A percentile compares a stretch with the other conserved stretches of the same genome.
Conservation (phyloP, 2,888 invertebrate genomes). For the Orthosia incerta region DNA sequence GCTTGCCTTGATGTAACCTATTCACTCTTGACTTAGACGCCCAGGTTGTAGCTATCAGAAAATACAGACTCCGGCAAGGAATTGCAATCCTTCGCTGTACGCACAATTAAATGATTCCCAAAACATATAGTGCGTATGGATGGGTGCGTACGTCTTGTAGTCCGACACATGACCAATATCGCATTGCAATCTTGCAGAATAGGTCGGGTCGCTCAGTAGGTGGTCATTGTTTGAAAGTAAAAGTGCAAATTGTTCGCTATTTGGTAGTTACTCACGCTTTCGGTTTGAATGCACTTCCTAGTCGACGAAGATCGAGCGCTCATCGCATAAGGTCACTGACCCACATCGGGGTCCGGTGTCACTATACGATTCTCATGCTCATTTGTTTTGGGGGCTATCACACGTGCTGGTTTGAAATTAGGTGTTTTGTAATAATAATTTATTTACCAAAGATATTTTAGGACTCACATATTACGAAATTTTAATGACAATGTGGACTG, state of each 20-base stretch:
- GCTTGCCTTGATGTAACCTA: no score
- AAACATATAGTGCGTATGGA: no score
- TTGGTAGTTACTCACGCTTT: slow-evolving; percentile 78
- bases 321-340: slow-evolving; percentile 71
- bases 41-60: no score
- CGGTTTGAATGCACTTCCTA: slow-evolving; percentile 76
- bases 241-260: slow-evolving; percentile 64
- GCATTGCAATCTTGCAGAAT: slow-evolving; percentile 42
- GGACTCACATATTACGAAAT: no score
- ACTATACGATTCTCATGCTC: slow-evolving; percentile 47
- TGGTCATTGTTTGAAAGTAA: slow-evolving; percentile 68
- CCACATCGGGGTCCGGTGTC: slow-evolving; percentile 63
- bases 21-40: no score
- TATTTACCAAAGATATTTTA: no score
- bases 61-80: no score
- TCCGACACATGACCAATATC: slow-evolving; percentile 7
- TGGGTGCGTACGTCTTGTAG: no score
- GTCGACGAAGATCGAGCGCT: slow-evolving; percentile 53
- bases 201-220: slow-evolving; percentile 41
- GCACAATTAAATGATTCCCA: no score
- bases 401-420: slow-evolving; percentile 32
- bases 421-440: slow-evolving; percentile 8
- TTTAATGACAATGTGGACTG: no score
- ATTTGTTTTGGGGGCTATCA: slow-evolving; percentile 29
- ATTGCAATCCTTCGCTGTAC: no score